Conservation (phyloP, 2,888 invertebrate genomes). For the Drosophila tanythrix region DNA sequence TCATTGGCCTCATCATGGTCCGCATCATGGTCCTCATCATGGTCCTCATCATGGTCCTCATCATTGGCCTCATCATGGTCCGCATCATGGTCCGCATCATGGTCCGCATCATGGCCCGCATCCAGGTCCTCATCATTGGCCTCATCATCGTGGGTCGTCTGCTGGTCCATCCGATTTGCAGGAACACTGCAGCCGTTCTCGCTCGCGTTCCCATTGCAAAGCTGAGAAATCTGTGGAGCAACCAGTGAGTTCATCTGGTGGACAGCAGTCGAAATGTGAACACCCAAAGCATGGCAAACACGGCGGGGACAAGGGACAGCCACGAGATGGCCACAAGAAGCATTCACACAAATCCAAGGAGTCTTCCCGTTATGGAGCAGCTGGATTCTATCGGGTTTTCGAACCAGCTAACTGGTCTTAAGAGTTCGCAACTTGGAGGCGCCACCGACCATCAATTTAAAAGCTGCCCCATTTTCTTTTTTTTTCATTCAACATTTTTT, state of each 20-base stretch:
- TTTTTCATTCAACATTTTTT: background rate
- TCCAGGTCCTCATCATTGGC: conserved; percentile 6
- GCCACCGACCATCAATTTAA: background rate
- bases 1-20: conserved; percentile 7
- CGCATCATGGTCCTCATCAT: conserved; percentile 9
- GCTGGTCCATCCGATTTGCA: background rate
- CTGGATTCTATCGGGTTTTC: background rate
- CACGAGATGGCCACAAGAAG: conserved; percentile 10
- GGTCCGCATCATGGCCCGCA: conserved; percentile 1
- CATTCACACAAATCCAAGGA: conserved; percentile 1
- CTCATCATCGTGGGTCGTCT: conserved; percentile 4
- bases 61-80: conserved; percentile 6
- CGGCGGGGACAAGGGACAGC: background rate
- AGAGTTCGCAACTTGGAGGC: background rate
- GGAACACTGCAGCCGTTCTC: conserved; percentile 11
- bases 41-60: conserved; percentile 11
- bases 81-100: conserved; percentile 8
- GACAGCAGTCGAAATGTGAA: conserved; percentile 1
- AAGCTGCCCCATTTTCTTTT: background rate
- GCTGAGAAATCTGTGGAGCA: conserved; percentile 3
- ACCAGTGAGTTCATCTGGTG: conserved; percentile 4
- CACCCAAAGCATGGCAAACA: conserved; percentile 17
- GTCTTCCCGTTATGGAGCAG: background rate
- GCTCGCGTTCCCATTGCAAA: conserved; percentile 16
- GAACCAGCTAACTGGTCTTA: background rate